A percentile compares a stretch with the other conserved stretches of the same genome.
phyloP scores from a whole-genome alignment of 2,113 vertebrate genomes.

The Nanger granti region DNA sequence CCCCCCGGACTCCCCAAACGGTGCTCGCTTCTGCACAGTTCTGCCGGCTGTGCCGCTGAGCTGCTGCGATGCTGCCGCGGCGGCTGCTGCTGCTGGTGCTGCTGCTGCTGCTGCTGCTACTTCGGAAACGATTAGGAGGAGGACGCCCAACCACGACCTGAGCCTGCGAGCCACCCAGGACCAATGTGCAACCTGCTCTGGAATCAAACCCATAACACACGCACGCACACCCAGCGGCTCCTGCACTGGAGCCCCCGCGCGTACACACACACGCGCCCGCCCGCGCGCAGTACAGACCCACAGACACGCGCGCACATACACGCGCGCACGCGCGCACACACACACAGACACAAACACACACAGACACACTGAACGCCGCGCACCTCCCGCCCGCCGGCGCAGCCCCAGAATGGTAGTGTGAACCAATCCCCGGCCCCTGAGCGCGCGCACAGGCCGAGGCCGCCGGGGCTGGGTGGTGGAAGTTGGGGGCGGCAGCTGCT shows the following conservation, averaged over 20 bases:
- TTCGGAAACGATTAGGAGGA: slow-evolving; percentile 64
- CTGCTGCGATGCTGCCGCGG: slow-evolving; percentile 32
- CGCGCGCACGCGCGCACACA: neutral
- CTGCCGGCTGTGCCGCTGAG: slow-evolving; percentile 46
- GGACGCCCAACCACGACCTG: slow-evolving; percentile 68
- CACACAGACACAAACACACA: neutral
- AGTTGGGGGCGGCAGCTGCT: slow-evolving; percentile 1
- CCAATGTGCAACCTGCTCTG: slow-evolving; percentile 75
- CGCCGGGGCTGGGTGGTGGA: slow-evolving; percentile 42
- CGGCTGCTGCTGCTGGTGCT: neutral
- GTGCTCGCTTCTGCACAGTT: slow-evolving; percentile 66
- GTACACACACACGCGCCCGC: slow-evolving; percentile 40
- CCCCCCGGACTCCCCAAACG: slow-evolving; percentile 64
- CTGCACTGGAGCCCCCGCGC: slow-evolving; percentile 62
- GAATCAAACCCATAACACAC: slow-evolving; percentile 74
- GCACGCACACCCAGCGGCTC: slow-evolving; percentile 66
- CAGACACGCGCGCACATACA: neutral
- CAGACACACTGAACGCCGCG: neutral
- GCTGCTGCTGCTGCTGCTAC: slow-evolving; percentile 48
- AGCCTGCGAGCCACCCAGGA: slow-evolving; percentile 72
- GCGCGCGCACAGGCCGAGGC: slow-evolving; percentile 42
- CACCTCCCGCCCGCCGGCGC: slow-evolving; percentile 34
- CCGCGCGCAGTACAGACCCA: slow-evolving; percentile 10
- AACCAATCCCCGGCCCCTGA: slow-evolving; percentile 66
- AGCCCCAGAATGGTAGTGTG: slow-evolving; percentile 41